Conservation (phyloP, 2,113 vertebrate genomes). For the Eclectus roratus region DNA sequence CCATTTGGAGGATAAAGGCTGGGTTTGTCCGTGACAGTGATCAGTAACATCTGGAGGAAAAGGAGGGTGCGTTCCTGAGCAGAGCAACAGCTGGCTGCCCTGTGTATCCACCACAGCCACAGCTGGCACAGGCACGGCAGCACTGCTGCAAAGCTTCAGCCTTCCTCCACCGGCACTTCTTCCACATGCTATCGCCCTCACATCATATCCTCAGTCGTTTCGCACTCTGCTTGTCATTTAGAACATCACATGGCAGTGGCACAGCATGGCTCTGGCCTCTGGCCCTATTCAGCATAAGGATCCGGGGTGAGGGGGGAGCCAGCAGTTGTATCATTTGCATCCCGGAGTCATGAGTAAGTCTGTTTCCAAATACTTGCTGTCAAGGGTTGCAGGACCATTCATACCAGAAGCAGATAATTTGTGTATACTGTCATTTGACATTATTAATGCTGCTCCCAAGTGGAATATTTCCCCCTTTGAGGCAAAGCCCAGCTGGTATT, state of each 20-base stretch:
- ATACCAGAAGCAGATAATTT: background rate
- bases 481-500: background rate
- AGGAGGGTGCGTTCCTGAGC: background rate
- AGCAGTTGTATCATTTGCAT: background rate
- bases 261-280: background rate
- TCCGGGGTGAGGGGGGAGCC: fast-evolving
- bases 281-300: background rate
- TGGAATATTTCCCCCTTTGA: background rate
- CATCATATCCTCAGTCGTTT: background rate
- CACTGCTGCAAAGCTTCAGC: background rate
- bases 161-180: background rate
- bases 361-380: background rate
- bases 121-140: background rate
- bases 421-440: background rate
- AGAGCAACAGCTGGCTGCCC: slow-evolving; percentile 33
- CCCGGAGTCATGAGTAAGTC: background rate
- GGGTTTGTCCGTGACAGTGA: background rate
- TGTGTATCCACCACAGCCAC: background rate
- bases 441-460: background rate
- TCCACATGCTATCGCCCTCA: fast-evolving
- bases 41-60: slow-evolving; percentile 38
- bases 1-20: background rate
- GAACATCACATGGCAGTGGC: fast-evolving
- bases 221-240: background rate
- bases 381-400: background rate